A percentile compares a stretch with the other conserved stretches of the same genome.
These are phyloP conservation scores for Microctonus aethiopoides DNA, from an alignment of 2,888 invertebrate genomes.

Conservation along the genomic window DNA sequence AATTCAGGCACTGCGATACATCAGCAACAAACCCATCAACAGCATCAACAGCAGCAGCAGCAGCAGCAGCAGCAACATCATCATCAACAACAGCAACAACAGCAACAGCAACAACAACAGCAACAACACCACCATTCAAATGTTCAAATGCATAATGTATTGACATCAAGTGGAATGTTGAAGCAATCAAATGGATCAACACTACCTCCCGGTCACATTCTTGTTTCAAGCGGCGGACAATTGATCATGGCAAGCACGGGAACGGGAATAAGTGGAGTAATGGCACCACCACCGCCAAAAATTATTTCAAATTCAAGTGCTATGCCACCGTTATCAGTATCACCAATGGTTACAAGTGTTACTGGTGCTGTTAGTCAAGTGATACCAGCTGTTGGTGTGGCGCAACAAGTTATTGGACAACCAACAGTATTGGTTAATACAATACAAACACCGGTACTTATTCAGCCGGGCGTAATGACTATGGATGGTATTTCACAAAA, in stretches of 20 bases:
- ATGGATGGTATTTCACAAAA: conserved; percentile 81
- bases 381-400: conserved; percentile 73
- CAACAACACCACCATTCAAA: conserved; percentile 60
- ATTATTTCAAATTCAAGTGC: conserved; percentile 66
- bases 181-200: conserved; percentile 68
- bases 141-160: conserved; percentile 60
- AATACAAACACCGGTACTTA: conserved; percentile 80
- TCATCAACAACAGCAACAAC: conserved; percentile 54
- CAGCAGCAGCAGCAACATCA: conserved; percentile 43
- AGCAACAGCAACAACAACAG: conserved; percentile 48
- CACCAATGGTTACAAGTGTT: conserved; percentile 75
- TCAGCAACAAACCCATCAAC: conserved; percentile 49
- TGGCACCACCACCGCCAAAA: conserved; percentile 74
- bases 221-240: conserved; percentile 82
- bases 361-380: conserved; percentile 76
- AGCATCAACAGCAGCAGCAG: conserved; percentile 45
- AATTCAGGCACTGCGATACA: conserved; percentile 48
- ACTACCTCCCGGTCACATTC: conserved; percentile 75
- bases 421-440: conserved; percentile 86
- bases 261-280: conserved; percentile 68
- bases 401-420: conserved; percentile 78
- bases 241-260: conserved; percentile 76
- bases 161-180: conserved; percentile 63
- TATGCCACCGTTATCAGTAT: conserved; percentile 74
- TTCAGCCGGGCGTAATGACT: conserved; percentile 82